A percentile compares a stretch with the other conserved stretches of the same genome.
These are phyloP conservation scores for Rhyacophila evoluta DNA, from an alignment of 2,888 invertebrate species.

Conservation along the genomic window DNA sequence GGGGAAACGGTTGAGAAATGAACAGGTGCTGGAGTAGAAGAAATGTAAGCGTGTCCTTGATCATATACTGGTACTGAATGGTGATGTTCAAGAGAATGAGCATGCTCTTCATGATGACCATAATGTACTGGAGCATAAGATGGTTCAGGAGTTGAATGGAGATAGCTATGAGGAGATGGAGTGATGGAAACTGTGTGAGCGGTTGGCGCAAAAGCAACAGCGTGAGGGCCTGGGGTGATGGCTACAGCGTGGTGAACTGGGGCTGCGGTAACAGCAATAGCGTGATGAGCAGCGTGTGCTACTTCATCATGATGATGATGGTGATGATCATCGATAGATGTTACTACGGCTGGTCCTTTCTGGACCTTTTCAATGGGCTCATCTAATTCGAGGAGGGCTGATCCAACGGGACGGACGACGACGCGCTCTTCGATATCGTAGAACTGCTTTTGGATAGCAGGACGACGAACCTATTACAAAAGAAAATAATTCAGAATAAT, in stretches of 20 bases:
- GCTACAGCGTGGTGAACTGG: conserved; percentile 43
- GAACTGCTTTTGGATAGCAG: conserved; percentile 74
- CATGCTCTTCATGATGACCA: not conserved
- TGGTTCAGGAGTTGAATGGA: conserved; percentile 58
- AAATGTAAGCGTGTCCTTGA: conserved; percentile 45
- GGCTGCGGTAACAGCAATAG: conserved; percentile 41
- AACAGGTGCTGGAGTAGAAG: conserved; percentile 53
- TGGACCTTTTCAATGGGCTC: conserved; percentile 71
- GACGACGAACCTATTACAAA: conserved; percentile 69
- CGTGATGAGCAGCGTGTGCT: conserved; percentile 46
- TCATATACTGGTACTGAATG: conserved; percentile 1
- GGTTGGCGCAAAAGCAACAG: conserved; percentile 51
- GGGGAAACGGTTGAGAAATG: conserved; percentile 43
- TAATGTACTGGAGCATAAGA: conserved; percentile 56
- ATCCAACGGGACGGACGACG: conserved; percentile 72
- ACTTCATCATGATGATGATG: conserved; percentile 37
- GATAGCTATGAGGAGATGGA: conserved; percentile 51
- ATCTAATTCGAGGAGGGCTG: conserved; percentile 72
- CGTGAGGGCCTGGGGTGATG: conserved; percentile 42
- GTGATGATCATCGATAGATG: conserved; percentile 56
- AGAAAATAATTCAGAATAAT: no score
- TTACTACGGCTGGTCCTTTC: conserved; percentile 64
- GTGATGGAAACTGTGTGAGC: conserved; percentile 52
- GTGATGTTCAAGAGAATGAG: conserved; percentile 26
- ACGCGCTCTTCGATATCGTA: conserved; percentile 74